These are phyloP conservation scores for Mayetiola destructor DNA, from an alignment of 2,888 invertebrate genomes.

Conservation along the genomic window DNA sequence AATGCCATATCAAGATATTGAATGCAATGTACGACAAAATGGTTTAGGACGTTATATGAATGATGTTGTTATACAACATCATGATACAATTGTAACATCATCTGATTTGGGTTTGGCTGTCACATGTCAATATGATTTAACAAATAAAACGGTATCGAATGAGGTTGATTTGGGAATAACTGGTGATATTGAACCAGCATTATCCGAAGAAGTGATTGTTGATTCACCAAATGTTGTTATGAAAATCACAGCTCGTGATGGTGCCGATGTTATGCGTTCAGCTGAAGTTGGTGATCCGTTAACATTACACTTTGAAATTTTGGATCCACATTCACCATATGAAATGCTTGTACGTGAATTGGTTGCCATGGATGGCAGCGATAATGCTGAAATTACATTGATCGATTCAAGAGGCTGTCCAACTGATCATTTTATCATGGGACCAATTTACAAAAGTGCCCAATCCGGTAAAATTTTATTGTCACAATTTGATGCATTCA, in stretches of 20 bases:
- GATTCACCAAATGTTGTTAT: constrained; percentile 91
- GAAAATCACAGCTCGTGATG: constrained; percentile 76
- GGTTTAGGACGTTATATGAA: constrained; percentile 75
- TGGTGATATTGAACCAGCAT: constrained; percentile 71
- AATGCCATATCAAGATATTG: constrained; percentile 84
- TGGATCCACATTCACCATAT: constrained; percentile 84
- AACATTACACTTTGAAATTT: constrained; percentile 79
- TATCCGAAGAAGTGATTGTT: constrained; percentile 82
- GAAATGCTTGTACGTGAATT: constrained; percentile 90
- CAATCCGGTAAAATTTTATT: constrained; percentile 67
- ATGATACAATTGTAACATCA: constrained; percentile 88
- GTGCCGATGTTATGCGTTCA: constrained; percentile 68
- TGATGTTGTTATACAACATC: constrained; percentile 89
- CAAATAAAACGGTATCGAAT: constrained; percentile 86
- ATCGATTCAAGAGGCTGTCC: constrained; percentile 87
- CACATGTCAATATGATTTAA: constrained; percentile 85
- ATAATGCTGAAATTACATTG: constrained; percentile 80
- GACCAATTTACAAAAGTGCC: constrained; percentile 71
- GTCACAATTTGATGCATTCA: constrained; percentile 90
- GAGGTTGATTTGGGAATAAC: constrained; percentile 80
- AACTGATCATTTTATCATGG: constrained; percentile 88
- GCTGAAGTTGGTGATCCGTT: constrained; percentile 88
- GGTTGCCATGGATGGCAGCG: constrained; percentile 87
- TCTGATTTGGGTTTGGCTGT: constrained; percentile 86
- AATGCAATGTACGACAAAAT: constrained; percentile 83